These are phyloP conservation scores for Caenorhabditis becei DNA, from an alignment of 2,888 invertebrate species.

Conservation along the genomic window DNA sequence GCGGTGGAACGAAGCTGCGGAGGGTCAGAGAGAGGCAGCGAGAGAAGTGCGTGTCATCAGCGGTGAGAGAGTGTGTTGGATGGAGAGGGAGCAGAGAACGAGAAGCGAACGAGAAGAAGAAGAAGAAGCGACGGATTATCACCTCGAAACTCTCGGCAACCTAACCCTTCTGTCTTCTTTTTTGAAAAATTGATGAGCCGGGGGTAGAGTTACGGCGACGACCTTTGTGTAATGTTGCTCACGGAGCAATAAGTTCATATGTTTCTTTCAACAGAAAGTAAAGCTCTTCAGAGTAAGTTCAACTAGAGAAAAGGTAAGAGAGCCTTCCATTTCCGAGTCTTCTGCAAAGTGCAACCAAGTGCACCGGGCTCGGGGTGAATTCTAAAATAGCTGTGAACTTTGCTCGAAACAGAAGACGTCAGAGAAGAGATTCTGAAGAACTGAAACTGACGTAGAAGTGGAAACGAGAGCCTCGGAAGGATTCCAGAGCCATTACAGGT, in stretches of 20 bases:
- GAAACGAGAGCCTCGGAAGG: not conserved
- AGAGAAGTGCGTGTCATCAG: slow-evolving; percentile 47
- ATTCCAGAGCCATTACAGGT: not conserved
- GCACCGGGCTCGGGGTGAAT: too few species aligned
- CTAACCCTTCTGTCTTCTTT: slow-evolving; percentile 5
- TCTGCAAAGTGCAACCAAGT: too few species aligned
- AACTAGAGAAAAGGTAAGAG: too few species aligned
- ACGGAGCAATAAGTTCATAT: too few species aligned
- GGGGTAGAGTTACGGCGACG: not conserved
- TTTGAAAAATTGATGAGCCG: not conserved
- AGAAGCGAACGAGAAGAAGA: not conserved
- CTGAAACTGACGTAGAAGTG: too few species aligned
- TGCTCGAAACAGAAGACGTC: too few species aligned
- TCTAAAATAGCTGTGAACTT: too few species aligned
- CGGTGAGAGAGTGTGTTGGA: slow-evolving; percentile 20
- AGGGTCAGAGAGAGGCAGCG: slow-evolving; percentile 8
- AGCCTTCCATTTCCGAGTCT: too few species aligned
- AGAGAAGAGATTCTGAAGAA: too few species aligned
- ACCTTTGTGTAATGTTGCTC: not conserved
- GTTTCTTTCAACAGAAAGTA: too few species aligned
- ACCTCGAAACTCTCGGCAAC: slow-evolving; percentile 29
- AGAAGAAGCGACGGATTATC: slow-evolving; percentile 28
- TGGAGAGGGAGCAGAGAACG: not conserved
- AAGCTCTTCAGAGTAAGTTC: too few species aligned
- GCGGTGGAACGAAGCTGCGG: slow-evolving; percentile 2